Base-by-base conservation (phyloP, 1,140 invertebrate genomes). In the Periplaneta americana region DNA sequence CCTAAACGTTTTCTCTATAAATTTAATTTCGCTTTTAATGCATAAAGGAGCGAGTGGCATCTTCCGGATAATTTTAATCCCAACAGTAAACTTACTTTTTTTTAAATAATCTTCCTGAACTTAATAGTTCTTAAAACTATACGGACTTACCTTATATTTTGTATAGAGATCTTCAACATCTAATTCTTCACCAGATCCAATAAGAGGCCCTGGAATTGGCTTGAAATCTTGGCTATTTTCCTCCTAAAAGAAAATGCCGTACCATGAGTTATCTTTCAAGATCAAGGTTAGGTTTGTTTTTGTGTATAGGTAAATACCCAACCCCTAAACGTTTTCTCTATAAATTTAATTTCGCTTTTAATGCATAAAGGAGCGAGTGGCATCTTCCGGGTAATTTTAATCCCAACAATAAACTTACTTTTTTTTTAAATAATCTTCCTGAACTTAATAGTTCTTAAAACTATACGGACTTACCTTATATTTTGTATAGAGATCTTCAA, bases 121-220 rank as follows among this genome's bases (percentile, higher is more conserved):
- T n/a, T n/a, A n/a, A n/a, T n/a, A n/a, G n/a, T n/a, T n/a, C n/a
- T 48, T 22, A 28, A 34, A 34, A 32, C 78, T 78, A 17, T 37
- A 18, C 22, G 57, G 17, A 36, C 36, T 75, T n/a, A 96, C 95
- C 92, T 98, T 98, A 85, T 96, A 98, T 89, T 96, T 97, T 28
- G 96, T 97, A 87, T 98, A 99, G 37, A 98, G 89, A 92, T 98
- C 97, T 89, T 97, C 96, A 33, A 95, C 90, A 88, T 97, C 96
- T 80, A 95, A 86, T 85, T 96, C 95, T 86, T 98, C 95, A 74
- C 92, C 87, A 39, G 89, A 88, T 83, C 88, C 89, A 39, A 88
- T 87, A 77, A 87, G 86, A 74, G 90, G 88, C 82, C 91, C 90
- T 84, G 89, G 91, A 75, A 87, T 87, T 37, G 89, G 89, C 84